phyloP scores from a whole-genome alignment of 2,888 invertebrate species.

The Leptinotarsa haldemani region DNA sequence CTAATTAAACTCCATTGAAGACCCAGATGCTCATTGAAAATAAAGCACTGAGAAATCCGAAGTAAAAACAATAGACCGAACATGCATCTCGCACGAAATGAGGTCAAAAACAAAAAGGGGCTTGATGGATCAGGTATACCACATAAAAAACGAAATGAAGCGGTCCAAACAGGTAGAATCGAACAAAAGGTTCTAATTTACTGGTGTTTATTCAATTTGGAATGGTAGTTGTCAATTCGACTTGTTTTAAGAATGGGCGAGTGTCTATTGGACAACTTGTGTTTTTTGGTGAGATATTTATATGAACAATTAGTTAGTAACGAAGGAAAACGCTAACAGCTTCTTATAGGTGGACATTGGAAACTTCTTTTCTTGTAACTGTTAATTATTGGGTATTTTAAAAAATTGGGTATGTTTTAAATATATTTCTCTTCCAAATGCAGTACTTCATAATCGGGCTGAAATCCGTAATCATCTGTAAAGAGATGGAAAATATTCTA shows the following conservation, averaged over 20 bases:
- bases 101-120: conserved; percentile 10
- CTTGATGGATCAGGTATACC: conserved; percentile 6
- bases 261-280: background rate
- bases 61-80: conserved; percentile 12
- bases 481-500: no score
- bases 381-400: no score
- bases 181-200: conserved; percentile 13
- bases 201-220: conserved; percentile 7
- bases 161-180: conserved; percentile 12
- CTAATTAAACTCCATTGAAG: conserved; percentile 11
- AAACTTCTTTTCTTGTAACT: no score
- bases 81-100: conserved; percentile 1
- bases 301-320: no score
- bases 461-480: no score
- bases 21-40: conserved; percentile 11
- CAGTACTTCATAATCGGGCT: no score
- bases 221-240: background rate
- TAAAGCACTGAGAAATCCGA: background rate
- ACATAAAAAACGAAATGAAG: conserved; percentile 1
- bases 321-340: no score
- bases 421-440: no score
- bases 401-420: no score
- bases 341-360: no score
- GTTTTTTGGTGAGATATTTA: background rate
- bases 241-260: background rate